Evolutionary conservation across 2,888 invertebrate genomes (phyloP).

Genomic region (Syritta pipiens): DNA sequence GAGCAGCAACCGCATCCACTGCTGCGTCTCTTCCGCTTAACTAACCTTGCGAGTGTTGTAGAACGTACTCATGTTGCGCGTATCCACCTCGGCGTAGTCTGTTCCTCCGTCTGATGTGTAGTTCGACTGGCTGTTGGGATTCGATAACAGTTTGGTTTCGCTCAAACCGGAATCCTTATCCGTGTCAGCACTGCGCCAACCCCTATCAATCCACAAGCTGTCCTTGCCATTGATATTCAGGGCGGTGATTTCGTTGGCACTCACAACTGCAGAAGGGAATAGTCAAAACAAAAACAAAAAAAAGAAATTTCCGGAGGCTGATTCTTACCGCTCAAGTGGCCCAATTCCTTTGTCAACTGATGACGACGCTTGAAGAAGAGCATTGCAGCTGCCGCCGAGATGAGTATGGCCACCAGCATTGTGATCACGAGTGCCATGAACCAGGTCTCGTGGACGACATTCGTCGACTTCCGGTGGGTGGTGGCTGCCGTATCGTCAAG

Average conservation of each 20-base stretch:
- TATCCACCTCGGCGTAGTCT: conserved; percentile 85
- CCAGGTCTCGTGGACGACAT: conserved; percentile 78
- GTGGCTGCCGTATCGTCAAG: conserved; percentile 77
- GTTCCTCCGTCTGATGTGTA: conserved; percentile 80
- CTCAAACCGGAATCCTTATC: conserved; percentile 82
- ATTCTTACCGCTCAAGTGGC: conserved; percentile 82
- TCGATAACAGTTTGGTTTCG: conserved; percentile 82
- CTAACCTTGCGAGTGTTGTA: conserved; percentile 83
- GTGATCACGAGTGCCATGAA: conserved; percentile 78
- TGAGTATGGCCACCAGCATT: conserved; percentile 76
- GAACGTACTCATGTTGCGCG: conserved; percentile 85
- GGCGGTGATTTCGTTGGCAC: conserved; percentile 80
- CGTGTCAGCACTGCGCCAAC: conserved; percentile 84
- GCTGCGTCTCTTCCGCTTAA: conserved; percentile 50
- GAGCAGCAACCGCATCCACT: neutral
- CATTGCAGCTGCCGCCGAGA: conserved; percentile 77
- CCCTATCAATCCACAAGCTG: conserved; percentile 85
- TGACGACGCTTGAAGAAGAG: conserved; percentile 78
- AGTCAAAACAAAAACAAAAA: conserved; percentile 1
- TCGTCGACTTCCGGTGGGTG: conserved; percentile 78
- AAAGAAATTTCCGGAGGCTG: conserved; percentile 33
- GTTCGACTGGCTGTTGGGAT: conserved; percentile 79
- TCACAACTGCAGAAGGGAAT: conserved; percentile 76
- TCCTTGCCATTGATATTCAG: conserved; percentile 82
- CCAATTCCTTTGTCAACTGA: conserved; percentile 81